A percentile compares a stretch with the other conserved stretches of the same genome.
Conservation (phyloP, 2,797 vertebrate species). For the Pangasius larnaudii region DNA sequence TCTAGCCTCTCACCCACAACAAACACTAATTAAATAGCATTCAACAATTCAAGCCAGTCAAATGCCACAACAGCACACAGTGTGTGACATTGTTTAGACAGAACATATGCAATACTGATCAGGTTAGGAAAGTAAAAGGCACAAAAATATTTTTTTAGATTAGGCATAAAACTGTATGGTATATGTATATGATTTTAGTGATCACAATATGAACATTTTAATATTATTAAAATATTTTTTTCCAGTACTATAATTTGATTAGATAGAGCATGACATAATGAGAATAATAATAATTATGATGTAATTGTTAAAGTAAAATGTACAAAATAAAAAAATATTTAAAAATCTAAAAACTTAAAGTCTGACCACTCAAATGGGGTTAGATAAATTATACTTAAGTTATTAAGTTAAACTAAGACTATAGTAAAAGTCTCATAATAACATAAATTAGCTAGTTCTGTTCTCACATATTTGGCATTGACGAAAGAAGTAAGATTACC, state of each 20-base stretch:
- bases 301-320: background rate
- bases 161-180: background rate
- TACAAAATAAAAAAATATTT: too few relatives aligned
- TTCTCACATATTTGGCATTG: background rate
- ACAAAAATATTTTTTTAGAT: background rate
- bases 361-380: background rate
- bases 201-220: background rate
- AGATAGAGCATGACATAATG: background rate
- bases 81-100: background rate
- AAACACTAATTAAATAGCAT: conserved; percentile 53
- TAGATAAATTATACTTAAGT: background rate
- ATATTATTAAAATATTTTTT: background rate
- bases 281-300: background rate
- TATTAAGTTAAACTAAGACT: background rate
- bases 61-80: background rate
- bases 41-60: conserved; percentile 49
- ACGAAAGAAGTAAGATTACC: background rate
- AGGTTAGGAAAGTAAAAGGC: background rate
- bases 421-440: background rate
- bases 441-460: background rate
- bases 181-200: background rate
- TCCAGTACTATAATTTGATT: background rate
- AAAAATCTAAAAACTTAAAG: background rate
- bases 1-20: conserved; percentile 47
- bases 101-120: background rate